phyloP scores from a whole-genome alignment of 1,140 invertebrate genomes.

The Mactra quadrangularis region DNA sequence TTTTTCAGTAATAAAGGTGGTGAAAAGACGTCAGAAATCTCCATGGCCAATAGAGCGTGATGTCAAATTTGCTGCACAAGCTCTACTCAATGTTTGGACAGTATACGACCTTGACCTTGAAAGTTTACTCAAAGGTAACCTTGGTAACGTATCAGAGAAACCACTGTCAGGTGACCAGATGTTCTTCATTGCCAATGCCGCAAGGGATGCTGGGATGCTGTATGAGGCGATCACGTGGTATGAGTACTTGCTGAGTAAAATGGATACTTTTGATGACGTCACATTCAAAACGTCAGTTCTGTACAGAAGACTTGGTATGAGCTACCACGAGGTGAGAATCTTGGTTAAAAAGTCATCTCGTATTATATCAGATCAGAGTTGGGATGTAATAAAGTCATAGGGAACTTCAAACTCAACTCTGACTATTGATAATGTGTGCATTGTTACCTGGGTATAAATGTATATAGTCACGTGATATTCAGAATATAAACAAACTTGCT shows the following conservation, averaged over 20 bases:
- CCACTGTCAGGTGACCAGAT: conserved; percentile 33
- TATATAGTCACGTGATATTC: too few species aligned
- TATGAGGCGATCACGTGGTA: conserved; percentile 58
- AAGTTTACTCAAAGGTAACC: conserved; percentile 5
- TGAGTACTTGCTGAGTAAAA: conserved; percentile 28
- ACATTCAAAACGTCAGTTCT: conserved; percentile 42
- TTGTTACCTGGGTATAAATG: too few species aligned
- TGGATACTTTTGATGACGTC: neutral
- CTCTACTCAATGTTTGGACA: conserved; percentile 50
- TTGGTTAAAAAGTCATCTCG: too few species aligned
- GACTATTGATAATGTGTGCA: too few species aligned
- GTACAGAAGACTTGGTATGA: conserved; percentile 23
- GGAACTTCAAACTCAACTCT: too few species aligned
- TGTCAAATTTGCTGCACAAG: conserved; percentile 29
- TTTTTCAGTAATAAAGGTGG: conserved; percentile 41
- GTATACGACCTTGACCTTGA: conserved; percentile 48
- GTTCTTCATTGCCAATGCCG: conserved; percentile 46
- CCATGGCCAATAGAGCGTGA: conserved; percentile 35
- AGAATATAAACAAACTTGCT: too few species aligned
- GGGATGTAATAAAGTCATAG: too few species aligned
- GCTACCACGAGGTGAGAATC: conserved; percentile 31
- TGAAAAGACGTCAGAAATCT: neutral
- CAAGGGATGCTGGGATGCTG: conserved; percentile 27
- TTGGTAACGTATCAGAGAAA: neutral
- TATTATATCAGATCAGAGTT: too few species aligned